Evolutionary conservation across 2,797 vertebrate species (phyloP).

Genomic region (Rallus crepitans): DNA sequence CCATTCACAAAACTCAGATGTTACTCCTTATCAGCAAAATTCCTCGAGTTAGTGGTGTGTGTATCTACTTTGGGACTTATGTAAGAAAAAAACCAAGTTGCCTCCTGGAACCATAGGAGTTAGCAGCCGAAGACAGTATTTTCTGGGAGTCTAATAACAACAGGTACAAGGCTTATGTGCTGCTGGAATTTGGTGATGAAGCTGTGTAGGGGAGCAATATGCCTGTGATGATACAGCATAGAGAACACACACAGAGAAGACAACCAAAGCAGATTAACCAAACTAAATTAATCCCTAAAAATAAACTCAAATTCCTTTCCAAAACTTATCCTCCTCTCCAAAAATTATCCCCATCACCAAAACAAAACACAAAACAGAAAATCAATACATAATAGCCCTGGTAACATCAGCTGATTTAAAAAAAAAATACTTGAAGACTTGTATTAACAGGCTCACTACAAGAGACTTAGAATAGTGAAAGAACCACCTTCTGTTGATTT

Average conservation of each 20-base stretch:
- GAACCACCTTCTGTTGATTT: neutral
- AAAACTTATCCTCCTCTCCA: neutral
- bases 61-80: neutral
- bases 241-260: neutral
- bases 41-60: neutral
- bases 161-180: neutral
- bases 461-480: neutral
- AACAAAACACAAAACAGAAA: neutral
- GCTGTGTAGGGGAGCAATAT: fast-evolving
- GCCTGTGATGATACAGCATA: neutral
- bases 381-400: neutral
- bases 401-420: neutral
- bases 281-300: neutral
- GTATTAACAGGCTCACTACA: neutral
- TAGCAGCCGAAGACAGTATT: neutral
- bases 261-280: neutral
- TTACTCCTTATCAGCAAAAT: neutral
- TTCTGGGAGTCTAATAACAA: neutral
- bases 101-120: neutral
- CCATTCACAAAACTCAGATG: neutral
- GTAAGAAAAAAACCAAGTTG: neutral
- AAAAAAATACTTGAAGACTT: neutral
- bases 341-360: neutral
- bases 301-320: neutral
- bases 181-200: neutral